phyloP scores from a whole-genome alignment of 2,113 vertebrate species.

The Rhegmatorhina hoffmannsi region DNA sequence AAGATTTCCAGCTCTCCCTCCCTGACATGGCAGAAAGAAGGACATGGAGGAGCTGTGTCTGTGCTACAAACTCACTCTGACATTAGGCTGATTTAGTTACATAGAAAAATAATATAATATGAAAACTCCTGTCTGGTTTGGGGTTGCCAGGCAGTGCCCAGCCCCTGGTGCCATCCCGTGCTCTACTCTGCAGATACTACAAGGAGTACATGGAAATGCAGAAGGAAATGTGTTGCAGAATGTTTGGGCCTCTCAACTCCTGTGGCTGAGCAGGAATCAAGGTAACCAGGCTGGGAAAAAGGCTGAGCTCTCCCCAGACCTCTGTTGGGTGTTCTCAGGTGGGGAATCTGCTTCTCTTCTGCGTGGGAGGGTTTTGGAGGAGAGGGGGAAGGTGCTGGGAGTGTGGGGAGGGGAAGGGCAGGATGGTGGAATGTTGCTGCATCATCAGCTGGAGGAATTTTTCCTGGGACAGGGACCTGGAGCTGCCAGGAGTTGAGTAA shows the following conservation, averaged over 20 bases:
- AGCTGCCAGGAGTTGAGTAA: neutral
- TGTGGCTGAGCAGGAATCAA: slow-evolving; percentile 21
- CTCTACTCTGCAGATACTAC: slow-evolving; percentile 62
- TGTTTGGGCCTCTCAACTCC: slow-evolving; percentile 61
- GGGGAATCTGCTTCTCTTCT: neutral
- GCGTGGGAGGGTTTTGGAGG: rapidly evolving
- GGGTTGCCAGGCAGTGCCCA: neutral
- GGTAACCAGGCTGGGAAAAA: slow-evolving; percentile 39
- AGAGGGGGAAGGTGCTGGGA: neutral
- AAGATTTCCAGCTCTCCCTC: neutral
- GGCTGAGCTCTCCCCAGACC: neutral
- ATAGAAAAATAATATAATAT: neutral
- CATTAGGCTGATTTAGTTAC: neutral
- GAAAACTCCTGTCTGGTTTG: neutral
- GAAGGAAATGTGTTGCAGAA: slow-evolving; percentile 74
- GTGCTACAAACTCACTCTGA: neutral
- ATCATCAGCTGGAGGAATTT: neutral
- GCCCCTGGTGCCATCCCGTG: neutral
- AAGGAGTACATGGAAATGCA: slow-evolving; percentile 57
- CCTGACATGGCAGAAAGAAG: neutral
- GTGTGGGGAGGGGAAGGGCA: neutral
- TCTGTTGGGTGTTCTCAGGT: neutral
- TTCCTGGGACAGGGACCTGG: neutral
- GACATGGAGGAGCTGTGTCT: neutral
- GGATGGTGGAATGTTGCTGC: neutral